A percentile compares a stretch with the other conserved stretches of the same genome.
phyloP scores from a whole-genome alignment of 2,888 invertebrate species.

The Xylocampa areola region DNA sequence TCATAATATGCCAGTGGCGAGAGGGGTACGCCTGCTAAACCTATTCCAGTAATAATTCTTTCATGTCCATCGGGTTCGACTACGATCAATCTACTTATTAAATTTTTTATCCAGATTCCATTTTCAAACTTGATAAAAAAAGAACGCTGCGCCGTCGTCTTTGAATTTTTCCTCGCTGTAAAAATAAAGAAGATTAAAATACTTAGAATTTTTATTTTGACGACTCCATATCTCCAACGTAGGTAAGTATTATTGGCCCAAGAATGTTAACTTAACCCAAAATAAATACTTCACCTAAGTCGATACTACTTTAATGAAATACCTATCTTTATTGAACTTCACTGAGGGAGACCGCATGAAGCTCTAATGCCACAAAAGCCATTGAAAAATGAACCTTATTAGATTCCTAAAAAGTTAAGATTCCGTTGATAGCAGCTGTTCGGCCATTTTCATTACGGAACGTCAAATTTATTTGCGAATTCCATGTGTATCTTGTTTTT shows the following conservation, averaged over 20 bases:
- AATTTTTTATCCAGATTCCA: too few relatives aligned
- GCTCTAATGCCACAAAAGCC: conserved; percentile 4
- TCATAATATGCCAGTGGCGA: too few relatives aligned
- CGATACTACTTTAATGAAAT: conserved; percentile 55
- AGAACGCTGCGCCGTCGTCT: too few relatives aligned
- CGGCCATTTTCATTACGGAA: conserved; percentile 25
- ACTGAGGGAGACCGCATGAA: conserved; percentile 13
- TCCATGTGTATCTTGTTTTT: conserved; percentile 36
- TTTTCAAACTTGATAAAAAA: too few relatives aligned
- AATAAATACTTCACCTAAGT: conserved; percentile 38
- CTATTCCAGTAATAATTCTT: too few relatives aligned
- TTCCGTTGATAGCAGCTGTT: conserved; percentile 20
- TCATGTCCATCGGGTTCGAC: too few relatives aligned
- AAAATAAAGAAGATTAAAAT: not conserved
- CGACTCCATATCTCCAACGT: conserved; percentile 12
- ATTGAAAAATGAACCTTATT: conserved; percentile 19
- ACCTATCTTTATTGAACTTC: conserved; percentile 36
- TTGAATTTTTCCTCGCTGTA: too few relatives aligned
- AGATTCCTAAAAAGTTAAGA: conserved; percentile 14
- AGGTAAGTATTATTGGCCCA: conserved; percentile 17
- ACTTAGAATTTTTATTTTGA: conserved; percentile 12
- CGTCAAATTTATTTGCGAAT: conserved; percentile 36
- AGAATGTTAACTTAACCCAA: conserved; percentile 29
- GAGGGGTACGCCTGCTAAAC: too few relatives aligned
- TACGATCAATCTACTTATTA: too few relatives aligned